Percentiles rank a stretch among this genome's conserved stretches.
Conservation (phyloP, 53 echinoderm and acorn worm species). For the Crossaster papposus region DNA sequence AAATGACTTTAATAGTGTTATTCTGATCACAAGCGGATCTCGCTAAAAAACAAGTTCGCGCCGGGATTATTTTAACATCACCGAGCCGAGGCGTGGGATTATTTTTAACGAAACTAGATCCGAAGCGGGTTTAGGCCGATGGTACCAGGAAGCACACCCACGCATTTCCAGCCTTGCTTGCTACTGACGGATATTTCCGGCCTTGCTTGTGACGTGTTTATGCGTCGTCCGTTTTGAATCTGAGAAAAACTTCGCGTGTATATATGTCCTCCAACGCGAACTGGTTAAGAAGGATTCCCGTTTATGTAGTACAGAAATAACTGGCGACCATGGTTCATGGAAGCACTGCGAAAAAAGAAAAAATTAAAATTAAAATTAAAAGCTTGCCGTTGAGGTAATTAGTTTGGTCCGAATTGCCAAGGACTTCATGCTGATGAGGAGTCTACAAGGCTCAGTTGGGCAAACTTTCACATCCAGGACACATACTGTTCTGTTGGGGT, state of each 20-base stretch:
- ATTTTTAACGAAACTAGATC: too few species aligned
- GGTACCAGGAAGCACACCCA: too few species aligned
- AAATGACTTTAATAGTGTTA: neutral
- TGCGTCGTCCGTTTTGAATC: too few species aligned
- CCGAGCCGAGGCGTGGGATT: too few species aligned
- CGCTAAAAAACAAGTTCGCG: neutral
- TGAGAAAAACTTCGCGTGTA: too few species aligned
- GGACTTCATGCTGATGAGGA: slow-evolving; percentile 17
- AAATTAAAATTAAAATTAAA: neutral
- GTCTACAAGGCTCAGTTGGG: neutral
- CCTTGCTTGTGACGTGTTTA: too few species aligned
- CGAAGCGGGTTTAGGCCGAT: too few species aligned
- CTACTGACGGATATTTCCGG: too few species aligned
- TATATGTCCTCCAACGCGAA: too few species aligned
- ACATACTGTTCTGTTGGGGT: neutral
- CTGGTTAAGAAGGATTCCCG: too few species aligned
- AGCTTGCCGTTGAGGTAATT: slow-evolving; percentile 23
- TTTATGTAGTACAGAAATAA: too few species aligned
- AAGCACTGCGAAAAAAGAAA: neutral
- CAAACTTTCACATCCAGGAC: neutral
- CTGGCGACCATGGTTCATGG: neutral
- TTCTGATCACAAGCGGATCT: neutral
- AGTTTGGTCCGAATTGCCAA: neutral
- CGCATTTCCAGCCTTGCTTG: too few species aligned
- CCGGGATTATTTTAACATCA: neutral